A percentile compares a stretch with the other conserved stretches of the same genome.
Conservation (phyloP, 64 coral and sea anemone species). For the Astreopora myriophthalma region DNA sequence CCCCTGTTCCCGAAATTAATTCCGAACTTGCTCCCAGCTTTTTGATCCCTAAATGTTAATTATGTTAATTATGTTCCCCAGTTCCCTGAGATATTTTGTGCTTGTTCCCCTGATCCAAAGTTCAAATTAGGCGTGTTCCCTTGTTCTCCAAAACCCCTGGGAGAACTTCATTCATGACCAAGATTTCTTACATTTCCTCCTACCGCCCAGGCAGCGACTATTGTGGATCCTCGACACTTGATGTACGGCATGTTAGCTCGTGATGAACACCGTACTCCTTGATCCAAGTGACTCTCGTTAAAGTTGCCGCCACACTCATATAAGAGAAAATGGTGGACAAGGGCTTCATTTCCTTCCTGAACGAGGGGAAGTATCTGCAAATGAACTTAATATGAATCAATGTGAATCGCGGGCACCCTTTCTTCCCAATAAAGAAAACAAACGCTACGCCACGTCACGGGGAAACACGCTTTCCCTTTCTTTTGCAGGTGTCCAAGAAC, state of each 20-base stretch:
- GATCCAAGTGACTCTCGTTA: neutral
- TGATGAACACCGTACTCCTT: neutral
- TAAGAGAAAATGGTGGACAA: constrained; percentile 52
- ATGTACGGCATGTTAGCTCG: constrained; percentile 37
- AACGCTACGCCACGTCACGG: too few species aligned
- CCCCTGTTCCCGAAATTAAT: too few species aligned
- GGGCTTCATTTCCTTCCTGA: constrained; percentile 55
- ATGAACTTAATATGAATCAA: too few species aligned
- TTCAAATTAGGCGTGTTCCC: neutral
- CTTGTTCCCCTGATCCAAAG: too few species aligned
- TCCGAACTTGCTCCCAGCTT: too few species aligned
- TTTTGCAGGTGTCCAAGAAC: too few species aligned
- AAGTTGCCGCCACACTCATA: constrained; percentile 9
- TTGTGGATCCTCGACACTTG: neutral
- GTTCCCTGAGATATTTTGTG: too few species aligned
- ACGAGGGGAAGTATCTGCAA: constrained; percentile 35
- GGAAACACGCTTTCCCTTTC: too few species aligned
- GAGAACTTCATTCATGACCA: neutral
- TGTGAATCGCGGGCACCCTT: too few species aligned
- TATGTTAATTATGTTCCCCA: too few species aligned
- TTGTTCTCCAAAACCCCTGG: neutral
- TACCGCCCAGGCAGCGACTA: constrained; percentile 24
- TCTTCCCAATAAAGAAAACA: too few species aligned
- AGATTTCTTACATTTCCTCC: constrained; percentile 42
- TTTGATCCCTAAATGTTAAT: too few species aligned